Conservation (phyloP, 2,888 invertebrate genomes). For the Platycnemis pennipes region DNA sequence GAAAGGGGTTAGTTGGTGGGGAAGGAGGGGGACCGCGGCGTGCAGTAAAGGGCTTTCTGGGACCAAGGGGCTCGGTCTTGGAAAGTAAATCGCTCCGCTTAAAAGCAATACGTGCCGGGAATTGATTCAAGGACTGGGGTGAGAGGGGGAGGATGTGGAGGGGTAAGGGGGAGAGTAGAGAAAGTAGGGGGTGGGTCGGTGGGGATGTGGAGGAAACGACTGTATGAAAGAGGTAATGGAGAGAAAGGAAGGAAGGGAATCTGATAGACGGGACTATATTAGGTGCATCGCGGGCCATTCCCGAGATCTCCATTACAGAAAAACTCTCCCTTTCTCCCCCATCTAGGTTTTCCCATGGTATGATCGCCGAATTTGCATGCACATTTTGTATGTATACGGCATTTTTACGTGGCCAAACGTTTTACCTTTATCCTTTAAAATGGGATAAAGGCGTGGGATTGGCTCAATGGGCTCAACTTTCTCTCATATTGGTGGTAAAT, state of each 20-base stretch:
- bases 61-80: not conserved
- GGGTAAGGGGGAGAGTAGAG: not conserved
- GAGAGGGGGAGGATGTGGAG: not conserved
- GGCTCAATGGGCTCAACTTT: not conserved
- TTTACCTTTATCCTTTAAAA: not conserved
- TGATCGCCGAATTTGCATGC: not conserved
- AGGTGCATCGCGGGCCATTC: not conserved
- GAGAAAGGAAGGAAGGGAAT: not conserved
- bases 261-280: not conserved
- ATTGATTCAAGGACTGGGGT: not conserved
- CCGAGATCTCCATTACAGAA: not conserved
- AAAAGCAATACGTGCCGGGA: slow-evolving; percentile 6
- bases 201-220: not conserved
- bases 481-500: too few species aligned
- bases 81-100: not conserved
- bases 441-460: not conserved
- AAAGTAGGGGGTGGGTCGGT: too few species aligned
- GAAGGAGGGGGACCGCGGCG: not conserved
- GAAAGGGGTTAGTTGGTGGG: not conserved
- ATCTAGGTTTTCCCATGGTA: not conserved
- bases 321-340: not conserved
- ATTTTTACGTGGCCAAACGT: not conserved
- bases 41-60: not conserved
- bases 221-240: not conserved
- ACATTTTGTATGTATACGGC: not conserved